Evolutionary conservation across 2,113 vertebrate species (phyloP).

Genomic region (Candoia aspera): DNA sequence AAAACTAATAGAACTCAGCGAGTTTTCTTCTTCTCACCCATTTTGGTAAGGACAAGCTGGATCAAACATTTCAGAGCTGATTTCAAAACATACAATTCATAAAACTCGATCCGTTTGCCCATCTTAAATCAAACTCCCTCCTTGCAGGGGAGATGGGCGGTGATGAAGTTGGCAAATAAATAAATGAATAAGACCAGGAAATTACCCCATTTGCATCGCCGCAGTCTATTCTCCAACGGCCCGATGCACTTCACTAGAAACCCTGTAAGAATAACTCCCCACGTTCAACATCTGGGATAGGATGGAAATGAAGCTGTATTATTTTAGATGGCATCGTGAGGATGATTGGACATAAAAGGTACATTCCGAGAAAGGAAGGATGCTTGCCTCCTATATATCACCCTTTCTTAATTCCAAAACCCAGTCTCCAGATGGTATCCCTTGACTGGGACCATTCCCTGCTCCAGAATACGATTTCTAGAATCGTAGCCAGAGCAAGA

Average conservation of each 20-base stretch:
- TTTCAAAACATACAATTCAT: background rate
- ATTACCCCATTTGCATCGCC: background rate
- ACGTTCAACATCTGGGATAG: background rate
- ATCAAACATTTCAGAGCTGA: background rate
- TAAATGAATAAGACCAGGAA: background rate
- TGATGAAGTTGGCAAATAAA: too few species aligned
- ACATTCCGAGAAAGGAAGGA: background rate
- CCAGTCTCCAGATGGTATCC: background rate
- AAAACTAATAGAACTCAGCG: background rate
- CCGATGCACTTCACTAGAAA: background rate
- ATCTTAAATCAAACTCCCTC: too few species aligned
- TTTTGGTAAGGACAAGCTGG: background rate
- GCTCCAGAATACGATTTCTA: background rate
- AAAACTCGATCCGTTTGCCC: background rate
- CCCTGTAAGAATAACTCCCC: background rate
- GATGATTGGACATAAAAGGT: background rate
- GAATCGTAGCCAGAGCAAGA: background rate
- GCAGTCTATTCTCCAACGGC: background rate
- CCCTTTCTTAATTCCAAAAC: background rate
- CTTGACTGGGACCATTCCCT: background rate
- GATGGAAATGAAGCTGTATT: background rate
- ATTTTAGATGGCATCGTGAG: background rate
- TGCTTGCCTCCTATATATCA: background rate
- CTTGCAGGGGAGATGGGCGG: too few species aligned
- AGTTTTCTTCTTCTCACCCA: background rate